Percentiles rank a stretch among this genome's conserved stretches.
Conservation (phyloP, 2,113 vertebrate genomes). For the Gallinago paraguaiae region DNA sequence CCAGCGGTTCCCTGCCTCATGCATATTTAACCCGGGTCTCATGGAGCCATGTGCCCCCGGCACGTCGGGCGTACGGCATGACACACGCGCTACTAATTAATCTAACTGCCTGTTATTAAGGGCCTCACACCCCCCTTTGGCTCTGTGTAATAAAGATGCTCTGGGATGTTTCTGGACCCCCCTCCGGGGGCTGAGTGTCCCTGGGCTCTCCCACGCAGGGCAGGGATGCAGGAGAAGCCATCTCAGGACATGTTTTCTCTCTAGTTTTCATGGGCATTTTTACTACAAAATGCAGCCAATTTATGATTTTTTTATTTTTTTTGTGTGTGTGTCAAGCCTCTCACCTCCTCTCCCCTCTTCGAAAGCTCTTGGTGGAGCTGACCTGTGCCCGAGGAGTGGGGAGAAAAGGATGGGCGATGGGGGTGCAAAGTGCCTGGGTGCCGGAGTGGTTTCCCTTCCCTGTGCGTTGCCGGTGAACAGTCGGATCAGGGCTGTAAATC, state of each 20-base stretch:
- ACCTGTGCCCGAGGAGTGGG: neutral
- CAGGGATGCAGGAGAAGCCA: neutral
- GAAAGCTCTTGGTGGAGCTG: neutral
- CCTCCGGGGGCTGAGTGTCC: accelerated
- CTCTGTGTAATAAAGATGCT: neutral
- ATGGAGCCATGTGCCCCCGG: neutral
- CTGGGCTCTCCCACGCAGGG: neutral
- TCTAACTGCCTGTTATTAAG: neutral
- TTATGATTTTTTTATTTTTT: too few species aligned
- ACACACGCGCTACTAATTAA: neutral
- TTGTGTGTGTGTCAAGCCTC: neutral
- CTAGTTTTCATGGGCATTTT: neutral
- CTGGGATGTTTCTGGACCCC: neutral
- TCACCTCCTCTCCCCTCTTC: neutral
- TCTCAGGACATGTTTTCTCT: neutral
- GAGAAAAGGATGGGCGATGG: accelerated
- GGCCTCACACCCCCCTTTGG: neutral
- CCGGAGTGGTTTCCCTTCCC: neutral
- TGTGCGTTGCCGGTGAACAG: neutral
- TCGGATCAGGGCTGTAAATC: neutral
- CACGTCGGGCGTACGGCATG: neutral
- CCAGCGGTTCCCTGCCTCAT: accelerated
- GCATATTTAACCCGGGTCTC: neutral
- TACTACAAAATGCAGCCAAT: accelerated
- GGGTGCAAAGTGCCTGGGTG: accelerated